Evolutionary conservation across 2,113 vertebrate genomes (phyloP).

Genomic region (Pelecanus crispus): DNA sequence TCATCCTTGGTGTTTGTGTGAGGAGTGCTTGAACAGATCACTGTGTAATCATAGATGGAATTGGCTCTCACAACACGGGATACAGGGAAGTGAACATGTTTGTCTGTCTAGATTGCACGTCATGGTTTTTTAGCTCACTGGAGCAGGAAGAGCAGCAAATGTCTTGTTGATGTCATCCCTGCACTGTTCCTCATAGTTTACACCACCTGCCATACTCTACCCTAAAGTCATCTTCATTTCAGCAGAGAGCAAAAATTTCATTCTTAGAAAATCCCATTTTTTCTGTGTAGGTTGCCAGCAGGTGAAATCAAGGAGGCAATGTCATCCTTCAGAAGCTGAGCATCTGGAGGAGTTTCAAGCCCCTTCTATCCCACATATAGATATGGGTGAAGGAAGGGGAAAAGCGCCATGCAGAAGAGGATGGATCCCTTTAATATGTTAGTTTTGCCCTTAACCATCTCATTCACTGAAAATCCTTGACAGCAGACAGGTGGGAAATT

Average conservation of each 20-base stretch:
- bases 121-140: background rate
- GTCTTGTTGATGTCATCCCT: background rate
- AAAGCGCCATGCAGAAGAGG: background rate
- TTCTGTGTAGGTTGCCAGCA: background rate
- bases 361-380: background rate
- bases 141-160: background rate
- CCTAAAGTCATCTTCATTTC: background rate
- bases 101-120: background rate
- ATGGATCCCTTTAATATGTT: background rate
- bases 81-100: background rate
- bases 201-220: background rate
- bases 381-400: background rate
- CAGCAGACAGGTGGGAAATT: background rate
- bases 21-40: background rate
- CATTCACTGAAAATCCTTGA: background rate
- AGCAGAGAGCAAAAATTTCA: background rate
- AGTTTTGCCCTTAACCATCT: background rate
- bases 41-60: background rate
- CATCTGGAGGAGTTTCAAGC: background rate
- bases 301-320: background rate
- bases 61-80: accelerated
- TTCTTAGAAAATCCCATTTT: background rate
- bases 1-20: background rate
- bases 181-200: background rate
- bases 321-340: background rate